These are phyloP conservation scores for Cephus runcator DNA, from an alignment of 2,888 invertebrate genomes.

Conservation along the genomic window DNA sequence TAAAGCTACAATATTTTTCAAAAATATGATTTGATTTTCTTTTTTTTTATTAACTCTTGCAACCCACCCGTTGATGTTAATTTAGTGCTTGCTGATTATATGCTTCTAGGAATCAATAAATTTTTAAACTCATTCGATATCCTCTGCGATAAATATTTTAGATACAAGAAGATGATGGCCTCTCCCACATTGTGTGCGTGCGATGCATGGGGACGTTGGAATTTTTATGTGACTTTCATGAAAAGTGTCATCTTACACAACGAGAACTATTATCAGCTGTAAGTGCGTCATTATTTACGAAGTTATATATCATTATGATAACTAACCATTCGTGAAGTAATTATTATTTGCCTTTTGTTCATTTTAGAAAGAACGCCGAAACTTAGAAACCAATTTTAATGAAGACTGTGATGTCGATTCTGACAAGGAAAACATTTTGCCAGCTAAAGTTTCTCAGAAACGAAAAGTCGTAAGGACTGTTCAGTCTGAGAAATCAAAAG, in stretches of 20 bases:
- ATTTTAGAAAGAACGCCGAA: constrained; percentile 9
- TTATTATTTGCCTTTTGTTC: not conserved
- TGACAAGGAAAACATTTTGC: constrained; percentile 49
- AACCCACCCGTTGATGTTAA: not conserved
- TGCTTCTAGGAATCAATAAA: not conserved
- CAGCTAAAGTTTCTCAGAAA: constrained; percentile 10
- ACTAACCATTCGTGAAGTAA: not conserved
- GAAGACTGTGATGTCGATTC: constrained; percentile 36
- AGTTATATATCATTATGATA: not conserved
- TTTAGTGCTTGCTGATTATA: not conserved
- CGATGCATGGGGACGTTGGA: constrained; percentile 50
- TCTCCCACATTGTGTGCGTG: constrained; percentile 47
- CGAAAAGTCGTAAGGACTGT: not conserved
- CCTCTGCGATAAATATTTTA: constrained; percentile 29
- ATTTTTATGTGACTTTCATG: constrained; percentile 51
- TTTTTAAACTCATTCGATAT: not conserved
- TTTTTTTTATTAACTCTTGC: not conserved
- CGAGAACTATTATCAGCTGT: constrained; percentile 23
- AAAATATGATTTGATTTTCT: constrained; percentile 8
- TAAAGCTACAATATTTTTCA: constrained; percentile 44
- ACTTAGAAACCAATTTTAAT: not conserved
- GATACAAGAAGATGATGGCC: constrained; percentile 47
- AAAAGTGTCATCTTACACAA: constrained; percentile 46
- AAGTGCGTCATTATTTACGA: not conserved
- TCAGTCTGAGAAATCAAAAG: not conserved